Conservation (phyloP, 2,888 invertebrate species). For the Drosophila silvestris region DNA sequence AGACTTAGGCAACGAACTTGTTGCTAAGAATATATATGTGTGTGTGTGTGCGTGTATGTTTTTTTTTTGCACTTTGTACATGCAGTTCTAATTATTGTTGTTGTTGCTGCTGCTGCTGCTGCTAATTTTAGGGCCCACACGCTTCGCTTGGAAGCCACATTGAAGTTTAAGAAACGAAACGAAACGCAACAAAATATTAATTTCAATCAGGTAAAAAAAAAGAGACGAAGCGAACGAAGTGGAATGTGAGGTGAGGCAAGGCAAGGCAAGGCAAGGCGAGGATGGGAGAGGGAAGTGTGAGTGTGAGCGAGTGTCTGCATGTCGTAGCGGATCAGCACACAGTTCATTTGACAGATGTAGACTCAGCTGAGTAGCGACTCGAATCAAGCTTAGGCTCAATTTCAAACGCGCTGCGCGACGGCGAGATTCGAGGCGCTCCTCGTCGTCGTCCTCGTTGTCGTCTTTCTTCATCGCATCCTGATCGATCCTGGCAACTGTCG, state of each 20-base stretch:
- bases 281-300: slow-evolving; percentile 56
- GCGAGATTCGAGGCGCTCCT: slow-evolving; percentile 27
- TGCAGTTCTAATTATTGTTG: slow-evolving; percentile 20
- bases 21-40: slow-evolving; percentile 1
- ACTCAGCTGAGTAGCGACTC: slow-evolving; percentile 51
- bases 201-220: slow-evolving; percentile 63
- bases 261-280: background rate
- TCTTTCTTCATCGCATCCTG: slow-evolving; percentile 15
- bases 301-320: slow-evolving; percentile 59
- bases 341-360: slow-evolving; percentile 65
- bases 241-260: background rate
- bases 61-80: slow-evolving; percentile 34
- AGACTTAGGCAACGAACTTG: slow-evolving; percentile 80
- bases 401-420: slow-evolving; percentile 65
- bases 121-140: slow-evolving; percentile 45
- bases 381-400: slow-evolving; percentile 68
- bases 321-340: slow-evolving; percentile 66
- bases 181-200: slow-evolving; percentile 71
- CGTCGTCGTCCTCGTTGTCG: background rate
- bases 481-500: slow-evolving; percentile 67
- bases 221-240: slow-evolving; percentile 6
- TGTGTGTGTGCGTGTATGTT: background rate
- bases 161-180: slow-evolving; percentile 49
- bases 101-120: slow-evolving; percentile 25
- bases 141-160: slow-evolving; percentile 70